Evolutionary conservation across 2,888 invertebrate species (phyloP), one percentile per base, ranked within the genome.

Genomic region (Liodrosophila aerea): DNA sequence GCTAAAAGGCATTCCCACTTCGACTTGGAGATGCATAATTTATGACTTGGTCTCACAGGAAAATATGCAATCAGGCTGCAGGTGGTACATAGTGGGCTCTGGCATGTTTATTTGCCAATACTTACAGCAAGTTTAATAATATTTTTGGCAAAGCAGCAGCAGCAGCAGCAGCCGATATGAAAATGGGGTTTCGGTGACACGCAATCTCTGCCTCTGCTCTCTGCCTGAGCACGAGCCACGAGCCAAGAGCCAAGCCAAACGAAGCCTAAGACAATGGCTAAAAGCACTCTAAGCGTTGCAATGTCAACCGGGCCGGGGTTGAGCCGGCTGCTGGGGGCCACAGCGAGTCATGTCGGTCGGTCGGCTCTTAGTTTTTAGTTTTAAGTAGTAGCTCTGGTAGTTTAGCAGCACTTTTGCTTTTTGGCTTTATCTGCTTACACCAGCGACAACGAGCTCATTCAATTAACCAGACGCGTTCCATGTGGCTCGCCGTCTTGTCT

Each of bases 101-200:
- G 7, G n/a, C 22, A n/a, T n/a, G n/a, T n/a, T n/a, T 40, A 16
- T 66, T 67, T 33, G 29, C 36, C 57, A 70, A 62, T 18, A 49
- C 11, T 8, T 31, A 15, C 37, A 37, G 57, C 34, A 43, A 16
- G 27, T 66, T 62, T 49, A 53, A 47, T 46, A 36, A 22, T 22
- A 22, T 33, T 36, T 49, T 60, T 36, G 29, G 29, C 43, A 11
- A 8, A 33, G 51, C 15, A 60, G 46, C 41, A 39, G 52, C 50
- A 41, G 66, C 70, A 65, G 46, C 54, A n/a, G n/a, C n/a, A n/a
- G n/a, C n/a, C n/a, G 57, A 62, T 22, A 65, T 74, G 75, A 53
- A 77, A 66, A 78, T 68, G 71, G 44, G 46, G 71, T 64, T 74
- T 74, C 47, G 43, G 54, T 61, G 76, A 83, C 85, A 78, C 76